Conservation (phyloP, 2,797 vertebrate species). For the Lithobates sylvaticus region DNA sequence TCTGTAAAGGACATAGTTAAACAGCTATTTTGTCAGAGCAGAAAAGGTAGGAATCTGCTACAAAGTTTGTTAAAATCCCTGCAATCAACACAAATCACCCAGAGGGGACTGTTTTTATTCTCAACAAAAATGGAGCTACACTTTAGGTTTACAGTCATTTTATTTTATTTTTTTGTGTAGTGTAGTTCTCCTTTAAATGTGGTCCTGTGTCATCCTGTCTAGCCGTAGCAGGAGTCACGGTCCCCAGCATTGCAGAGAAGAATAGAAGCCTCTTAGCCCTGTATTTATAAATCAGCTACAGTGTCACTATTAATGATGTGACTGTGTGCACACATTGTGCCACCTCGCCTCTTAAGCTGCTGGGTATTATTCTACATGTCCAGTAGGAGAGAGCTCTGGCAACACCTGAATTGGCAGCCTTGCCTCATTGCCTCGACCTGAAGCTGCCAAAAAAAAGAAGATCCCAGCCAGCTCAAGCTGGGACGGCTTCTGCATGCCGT, state of each 20-base stretch:
- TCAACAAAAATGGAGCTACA: too few relatives aligned
- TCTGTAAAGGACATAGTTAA: too few relatives aligned
- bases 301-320: slow-evolving; percentile 16
- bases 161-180: too few relatives aligned
- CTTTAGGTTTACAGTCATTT: too few relatives aligned
- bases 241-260: slow-evolving; percentile 26
- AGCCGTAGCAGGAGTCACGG: slow-evolving; percentile 37
- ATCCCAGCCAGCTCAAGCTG: slow-evolving; percentile 63
- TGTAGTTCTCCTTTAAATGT: neutral
- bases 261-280: neutral
- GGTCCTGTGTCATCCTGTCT: neutral
- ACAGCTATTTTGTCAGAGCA: too few relatives aligned
- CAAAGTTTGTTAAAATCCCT: too few relatives aligned
- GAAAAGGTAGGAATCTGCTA: too few relatives aligned
- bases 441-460: slow-evolving; percentile 70
- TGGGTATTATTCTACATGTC: slow-evolving; percentile 49
- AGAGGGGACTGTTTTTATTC: too few relatives aligned
- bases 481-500: slow-evolving; percentile 72
- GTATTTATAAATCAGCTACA: slow-evolving; percentile 37
- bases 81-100: too few relatives aligned
- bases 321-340: slow-evolving; percentile 35
- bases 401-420: slow-evolving; percentile 67
- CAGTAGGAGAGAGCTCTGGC: slow-evolving; percentile 39
- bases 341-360: slow-evolving; percentile 40
- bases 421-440: slow-evolving; percentile 59